Base-by-base conservation (phyloP, 2,797 vertebrate species). In the Lepilemur ruficaudatus region DNA sequence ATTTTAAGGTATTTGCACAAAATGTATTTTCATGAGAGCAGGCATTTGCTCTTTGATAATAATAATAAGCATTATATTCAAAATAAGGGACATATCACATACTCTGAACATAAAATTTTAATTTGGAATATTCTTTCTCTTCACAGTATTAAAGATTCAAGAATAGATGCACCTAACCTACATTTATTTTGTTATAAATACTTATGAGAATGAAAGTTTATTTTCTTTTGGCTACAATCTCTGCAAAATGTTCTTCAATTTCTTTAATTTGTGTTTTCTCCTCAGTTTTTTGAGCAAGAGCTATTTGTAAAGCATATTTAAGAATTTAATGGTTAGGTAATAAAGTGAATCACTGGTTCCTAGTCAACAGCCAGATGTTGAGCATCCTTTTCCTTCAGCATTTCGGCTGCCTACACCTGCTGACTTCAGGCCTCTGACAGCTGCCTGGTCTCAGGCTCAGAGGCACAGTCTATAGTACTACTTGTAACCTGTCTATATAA, bases 21-120 rank as follows among this genome's bases (percentile, higher is more conserved):
- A 48, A 59, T 72, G 20, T 87, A 83, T 32, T 87, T 70, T 70
- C 83, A 91, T 59, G 3, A 72, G 22, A 84, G 17, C 28, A 63
- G 25, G 2, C 12, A 70, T 28, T 87, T 87, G 4, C 12, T 73
- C 1, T 79, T 92, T 73, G 46, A n/a, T 41, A 83, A 32, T 70
- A 55, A 23, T 12, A 57, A 46, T 41, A 59, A 52, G 41, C 13
- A 1, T 91, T 63, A 69, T 75, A 82, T 22, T 70, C 57, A 84
- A 91, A 91, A 76, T 65, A 91, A 85, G 18, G 13, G 28, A 76
- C 46, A 57, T n/a, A 65, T 59, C 72, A 55, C 22, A 72, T 61
- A 30, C 4, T 91, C 65, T 91, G n/a, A 96, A 73, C 17, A 88
- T 88, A 63, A 86, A 46, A 70, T 76, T 93, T 78, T 32, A 91